Evolutionary conservation across 2,113 vertebrate species (phyloP), one percentile per base, ranked within the genome.

Genomic region (Cercopithecus mona): DNA sequence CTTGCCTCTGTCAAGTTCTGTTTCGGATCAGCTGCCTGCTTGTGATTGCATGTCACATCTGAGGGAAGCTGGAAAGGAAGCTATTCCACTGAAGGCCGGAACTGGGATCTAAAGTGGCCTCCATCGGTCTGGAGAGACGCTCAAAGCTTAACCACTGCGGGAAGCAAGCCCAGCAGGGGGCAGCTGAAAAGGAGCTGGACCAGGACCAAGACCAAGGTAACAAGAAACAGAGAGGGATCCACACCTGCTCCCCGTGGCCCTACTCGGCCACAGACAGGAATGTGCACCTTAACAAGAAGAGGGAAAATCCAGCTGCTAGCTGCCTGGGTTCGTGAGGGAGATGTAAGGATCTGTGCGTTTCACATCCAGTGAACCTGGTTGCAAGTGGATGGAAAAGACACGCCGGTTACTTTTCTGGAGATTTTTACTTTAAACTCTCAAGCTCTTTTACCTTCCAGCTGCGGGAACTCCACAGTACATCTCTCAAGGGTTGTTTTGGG

Each of bases 161-260:
- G 35, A 52, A 84, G 61, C 35, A 7, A 50, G 38, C 18, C 17
- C 22, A 30, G 43, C 7, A 0, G 2, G 8, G 23, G 64, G 40
- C 12, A 48, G 38, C 18, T 38, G 25, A 25, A 8, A 12, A 83
- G 66, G 52, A 30, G 61, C 38, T 7, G 8, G 32, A 30, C 17
- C 22, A n/a, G 8, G 27, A 35, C 14, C 14, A 25, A 35, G 27
- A 35, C 14, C 14, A 25, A 35, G 27, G 16, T 8, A 68, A 23
- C 12, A 6, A 16, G 52, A 18, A n/a, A 72, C 23, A 50, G 13
- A 27, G 2, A 5, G 3, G 35, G 70, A 79, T n/a, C 38, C 25
- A 9, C 0, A 11, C 50, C 66, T 35, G n/a, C 27, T 55, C 38
- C 2, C 35, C 12, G 14, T 0, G 3, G 52, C 68, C 84, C 10